phyloP scores from a whole-genome alignment of 2,888 invertebrate species.

The Clivina fossor region DNA sequence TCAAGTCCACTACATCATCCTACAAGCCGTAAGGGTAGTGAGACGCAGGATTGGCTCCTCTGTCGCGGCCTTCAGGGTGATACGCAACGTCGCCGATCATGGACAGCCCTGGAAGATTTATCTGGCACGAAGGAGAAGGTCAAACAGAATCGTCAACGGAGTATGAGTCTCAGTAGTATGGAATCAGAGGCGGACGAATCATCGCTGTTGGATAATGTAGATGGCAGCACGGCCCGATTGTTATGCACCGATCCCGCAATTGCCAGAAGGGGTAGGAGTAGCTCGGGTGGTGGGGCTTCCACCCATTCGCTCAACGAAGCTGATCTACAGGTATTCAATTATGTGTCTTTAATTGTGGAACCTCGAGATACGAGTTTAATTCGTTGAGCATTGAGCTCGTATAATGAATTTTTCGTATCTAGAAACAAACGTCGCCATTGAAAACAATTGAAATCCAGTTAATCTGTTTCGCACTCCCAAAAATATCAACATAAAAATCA shows the following conservation, averaged over 20 bases:
- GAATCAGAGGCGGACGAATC: slow-evolving; percentile 84
- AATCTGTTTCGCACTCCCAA: no score
- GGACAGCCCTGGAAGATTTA: slow-evolving; percentile 82
- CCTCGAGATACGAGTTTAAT: no score
- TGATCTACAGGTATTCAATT: slow-evolving; percentile 73
- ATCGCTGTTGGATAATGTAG: slow-evolving; percentile 54
- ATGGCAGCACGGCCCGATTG: slow-evolving; percentile 59
- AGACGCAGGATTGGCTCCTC: slow-evolving; percentile 51
- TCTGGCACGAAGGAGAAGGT: slow-evolving; percentile 60
- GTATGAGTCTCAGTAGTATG: slow-evolving; percentile 76
- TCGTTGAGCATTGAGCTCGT: no score
- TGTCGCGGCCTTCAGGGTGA: slow-evolving; percentile 49
- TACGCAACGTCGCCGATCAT: slow-evolving; percentile 70
- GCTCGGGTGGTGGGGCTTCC: slow-evolving; percentile 59
- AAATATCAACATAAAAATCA: no score
- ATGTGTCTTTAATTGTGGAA: no score
- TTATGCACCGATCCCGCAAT: slow-evolving; percentile 56
- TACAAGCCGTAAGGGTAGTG: slow-evolving; percentile 65
- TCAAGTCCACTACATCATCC: slow-evolving; percentile 55
- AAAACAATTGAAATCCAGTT: no score
- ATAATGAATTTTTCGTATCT: no score
- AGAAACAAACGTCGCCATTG: no score
- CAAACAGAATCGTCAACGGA: slow-evolving; percentile 57
- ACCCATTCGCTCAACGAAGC: slow-evolving; percentile 89
- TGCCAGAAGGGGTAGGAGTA: slow-evolving; percentile 53